These are phyloP conservation scores for Hydrotaea diabolus DNA, from an alignment of 2,888 invertebrate species.

Conservation along the genomic window DNA sequence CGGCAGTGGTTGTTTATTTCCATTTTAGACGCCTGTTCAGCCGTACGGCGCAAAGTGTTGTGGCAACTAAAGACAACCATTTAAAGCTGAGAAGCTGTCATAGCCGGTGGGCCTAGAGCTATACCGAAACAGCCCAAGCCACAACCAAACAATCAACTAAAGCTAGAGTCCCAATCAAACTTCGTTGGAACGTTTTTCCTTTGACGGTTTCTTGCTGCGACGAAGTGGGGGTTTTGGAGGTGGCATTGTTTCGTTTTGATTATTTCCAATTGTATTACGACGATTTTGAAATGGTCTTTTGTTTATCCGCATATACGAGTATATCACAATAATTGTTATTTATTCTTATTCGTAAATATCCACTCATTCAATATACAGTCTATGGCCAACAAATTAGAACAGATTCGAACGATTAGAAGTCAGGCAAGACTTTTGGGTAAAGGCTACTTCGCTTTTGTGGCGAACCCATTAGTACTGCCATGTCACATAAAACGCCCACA, in stretches of 20 bases:
- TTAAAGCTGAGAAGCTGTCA: conserved; percentile 67
- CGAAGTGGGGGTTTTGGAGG: conserved; percentile 23
- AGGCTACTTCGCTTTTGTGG: no score
- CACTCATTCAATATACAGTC: conserved; percentile 15
- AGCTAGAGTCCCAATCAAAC: conserved; percentile 22
- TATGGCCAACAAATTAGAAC: neutral
- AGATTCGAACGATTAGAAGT: no score
- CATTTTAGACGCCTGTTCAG: conserved; percentile 6
- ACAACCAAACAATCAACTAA: conserved; percentile 23
- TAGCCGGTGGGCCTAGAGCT: conserved; percentile 64
- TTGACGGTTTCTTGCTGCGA: conserved; percentile 54
- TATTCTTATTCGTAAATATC: conserved; percentile 56
- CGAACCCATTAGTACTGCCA: no score
- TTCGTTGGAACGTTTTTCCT: conserved; percentile 25
- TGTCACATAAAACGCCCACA: no score
- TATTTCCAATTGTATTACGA: conserved; percentile 62
- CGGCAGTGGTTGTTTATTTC: conserved; percentile 16
- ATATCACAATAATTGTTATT: conserved; percentile 63
- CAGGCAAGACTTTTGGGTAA: no score
- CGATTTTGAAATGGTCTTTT: conserved; percentile 58
- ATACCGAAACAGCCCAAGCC: conserved; percentile 36
- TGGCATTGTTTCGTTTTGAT: conserved; percentile 45
- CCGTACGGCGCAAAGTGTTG: conserved; percentile 13
- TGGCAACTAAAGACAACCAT: conserved; percentile 58
- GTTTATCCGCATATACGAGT: conserved; percentile 24